Percentiles rank a stretch among this genome's conserved stretches.
Conservation (phyloP, 2,113 vertebrate species). For the Okapia johnstoni region DNA sequence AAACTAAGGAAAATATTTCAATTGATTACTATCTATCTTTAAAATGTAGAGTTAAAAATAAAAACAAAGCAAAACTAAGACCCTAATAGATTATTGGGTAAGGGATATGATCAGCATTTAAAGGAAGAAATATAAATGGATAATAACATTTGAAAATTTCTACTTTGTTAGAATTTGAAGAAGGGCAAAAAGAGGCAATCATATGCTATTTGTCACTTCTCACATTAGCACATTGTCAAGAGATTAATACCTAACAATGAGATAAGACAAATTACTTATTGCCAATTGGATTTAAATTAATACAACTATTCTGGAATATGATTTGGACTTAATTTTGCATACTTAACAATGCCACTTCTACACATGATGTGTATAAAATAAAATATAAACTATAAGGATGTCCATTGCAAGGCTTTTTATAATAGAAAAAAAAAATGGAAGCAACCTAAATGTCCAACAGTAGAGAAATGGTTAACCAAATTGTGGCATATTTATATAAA, state of each 20-base stretch:
- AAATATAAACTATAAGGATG: background rate
- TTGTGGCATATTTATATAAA: background rate
- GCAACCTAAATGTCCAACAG: background rate
- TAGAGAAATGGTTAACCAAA: background rate
- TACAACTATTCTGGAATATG: background rate
- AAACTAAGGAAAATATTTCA: constrained; percentile 3
- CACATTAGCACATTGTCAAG: background rate
- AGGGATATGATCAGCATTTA: background rate
- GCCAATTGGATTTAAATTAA: constrained; percentile 20
- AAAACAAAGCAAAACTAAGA: background rate
- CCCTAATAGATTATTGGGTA: background rate
- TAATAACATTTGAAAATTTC: background rate
- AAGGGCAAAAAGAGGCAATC: background rate
- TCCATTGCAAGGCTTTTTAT: background rate
- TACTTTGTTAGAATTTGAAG: background rate
- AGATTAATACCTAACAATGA: background rate
- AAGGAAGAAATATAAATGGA: background rate
- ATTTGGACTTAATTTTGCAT: background rate
- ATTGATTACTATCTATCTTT: background rate
- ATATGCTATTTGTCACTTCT: background rate
- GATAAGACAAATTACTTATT: constrained; percentile 15
- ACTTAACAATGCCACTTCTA: background rate
- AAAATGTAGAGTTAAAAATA: background rate
- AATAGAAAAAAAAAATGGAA: background rate
- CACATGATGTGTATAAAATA: background rate